phyloP scores from a whole-genome alignment of 2,888 invertebrate genomes.

The Drosophila peninsularis region DNA sequence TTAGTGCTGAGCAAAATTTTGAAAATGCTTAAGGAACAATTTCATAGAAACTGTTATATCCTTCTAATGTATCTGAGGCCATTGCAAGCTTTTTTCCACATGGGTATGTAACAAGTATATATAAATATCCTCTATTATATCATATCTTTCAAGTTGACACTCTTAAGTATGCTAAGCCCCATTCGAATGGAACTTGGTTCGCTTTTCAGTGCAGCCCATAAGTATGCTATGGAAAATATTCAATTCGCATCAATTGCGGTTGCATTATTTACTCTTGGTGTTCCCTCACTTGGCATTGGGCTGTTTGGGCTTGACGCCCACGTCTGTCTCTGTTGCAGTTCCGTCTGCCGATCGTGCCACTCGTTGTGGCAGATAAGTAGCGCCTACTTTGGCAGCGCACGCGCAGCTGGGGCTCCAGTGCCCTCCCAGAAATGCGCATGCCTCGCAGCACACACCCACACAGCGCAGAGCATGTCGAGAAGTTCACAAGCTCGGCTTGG shows the following conservation, averaged over 20 bases:
- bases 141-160: background rate
- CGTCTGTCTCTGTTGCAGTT: constrained; percentile 25
- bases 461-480: constrained; percentile 50
- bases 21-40: background rate
- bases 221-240: constrained; percentile 40
- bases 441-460: constrained; percentile 36
- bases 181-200: background rate
- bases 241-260: background rate
- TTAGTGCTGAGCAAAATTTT: background rate
- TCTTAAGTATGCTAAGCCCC: constrained; percentile 37
- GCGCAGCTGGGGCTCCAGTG: constrained; percentile 42
- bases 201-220: constrained; percentile 9
- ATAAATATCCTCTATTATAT: too few relatives aligned
- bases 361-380: constrained; percentile 63
- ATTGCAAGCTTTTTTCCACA: background rate
- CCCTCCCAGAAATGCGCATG: constrained; percentile 45
- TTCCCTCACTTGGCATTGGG: constrained; percentile 2
- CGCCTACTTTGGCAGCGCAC: constrained; percentile 37
- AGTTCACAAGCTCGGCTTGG: constrained; percentile 52
- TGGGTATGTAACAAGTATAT: background rate
- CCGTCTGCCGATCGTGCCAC: constrained; percentile 66
- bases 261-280: constrained; percentile 17
- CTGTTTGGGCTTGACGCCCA: constrained; percentile 32
- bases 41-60: constrained; percentile 1
- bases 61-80: background rate